phyloP scores from a whole-genome alignment of 1,140 invertebrate genomes.

The Marisa cornuarietis region DNA sequence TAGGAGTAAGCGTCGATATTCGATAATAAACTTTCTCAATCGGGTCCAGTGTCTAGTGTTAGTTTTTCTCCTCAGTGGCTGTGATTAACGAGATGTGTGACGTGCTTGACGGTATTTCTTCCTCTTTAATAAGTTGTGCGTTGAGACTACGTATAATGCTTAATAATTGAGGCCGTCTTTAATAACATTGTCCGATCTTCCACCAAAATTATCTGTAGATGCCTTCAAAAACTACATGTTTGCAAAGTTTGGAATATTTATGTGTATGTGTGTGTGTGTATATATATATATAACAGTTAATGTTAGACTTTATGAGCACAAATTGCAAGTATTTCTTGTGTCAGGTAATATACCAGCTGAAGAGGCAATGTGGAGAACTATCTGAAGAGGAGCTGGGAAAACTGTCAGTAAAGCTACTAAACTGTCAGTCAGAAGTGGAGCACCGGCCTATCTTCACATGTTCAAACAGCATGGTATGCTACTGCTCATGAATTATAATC shows the following conservation, averaged over 20 bases:
- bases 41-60: too few species aligned
- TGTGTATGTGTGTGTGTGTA: background rate
- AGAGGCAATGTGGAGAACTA: slow-evolving; percentile 64
- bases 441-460: slow-evolving; percentile 73
- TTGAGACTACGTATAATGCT: too few species aligned
- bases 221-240: too few species aligned
- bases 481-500: background rate
- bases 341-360: slow-evolving; percentile 52
- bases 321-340: background rate
- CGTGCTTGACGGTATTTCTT: too few species aligned
- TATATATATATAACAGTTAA: background rate
- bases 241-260: too few species aligned
- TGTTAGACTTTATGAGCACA: background rate
- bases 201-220: too few species aligned
- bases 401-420: slow-evolving; percentile 75
- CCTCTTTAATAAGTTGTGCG: too few species aligned
- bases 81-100: too few species aligned
- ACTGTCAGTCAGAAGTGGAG: slow-evolving; percentile 76
- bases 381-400: slow-evolving; percentile 76
- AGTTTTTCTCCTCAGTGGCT: too few species aligned
- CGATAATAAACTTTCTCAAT: background rate
- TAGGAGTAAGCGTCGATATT: background rate
- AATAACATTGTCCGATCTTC: too few species aligned
- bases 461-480: slow-evolving; percentile 71
- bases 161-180: too few species aligned